Evolutionary conservation across 2,888 invertebrate species (phyloP).

Genomic region (Branchellion lobata): DNA sequence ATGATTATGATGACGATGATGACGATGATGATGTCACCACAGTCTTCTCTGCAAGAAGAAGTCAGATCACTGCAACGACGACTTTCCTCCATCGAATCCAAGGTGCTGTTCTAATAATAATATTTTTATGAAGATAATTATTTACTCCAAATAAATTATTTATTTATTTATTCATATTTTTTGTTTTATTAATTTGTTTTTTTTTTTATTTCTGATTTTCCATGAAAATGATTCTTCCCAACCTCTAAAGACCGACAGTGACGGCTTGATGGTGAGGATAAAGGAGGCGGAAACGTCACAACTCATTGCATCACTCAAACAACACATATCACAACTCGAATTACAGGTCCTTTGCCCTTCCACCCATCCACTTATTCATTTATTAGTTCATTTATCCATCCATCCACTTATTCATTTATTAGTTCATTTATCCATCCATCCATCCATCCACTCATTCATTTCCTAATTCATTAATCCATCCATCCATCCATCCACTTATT

Average conservation of each 20-base stretch:
- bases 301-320: constrained; percentile 85
- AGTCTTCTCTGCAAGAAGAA: not conserved
- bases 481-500: not conserved
- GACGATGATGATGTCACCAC: not conserved
- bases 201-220: too few relatives aligned
- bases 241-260: constrained; percentile 71
- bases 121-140: too few relatives aligned
- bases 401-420: not conserved
- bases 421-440: not conserved
- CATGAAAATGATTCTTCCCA: too few relatives aligned
- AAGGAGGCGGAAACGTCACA: constrained; percentile 92
- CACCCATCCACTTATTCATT: not conserved
- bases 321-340: constrained; percentile 88
- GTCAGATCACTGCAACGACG: constrained; percentile 12
- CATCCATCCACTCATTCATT: too few relatives aligned
- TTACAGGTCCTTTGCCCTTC: constrained; percentile 58
- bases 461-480: too few relatives aligned
- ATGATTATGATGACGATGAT: too few relatives aligned
- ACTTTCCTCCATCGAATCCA: constrained; percentile 23
- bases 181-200: too few relatives aligned
- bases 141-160: too few relatives aligned
- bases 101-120: not conserved
- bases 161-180: too few relatives aligned
- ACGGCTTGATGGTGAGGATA: constrained; percentile 87
- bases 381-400: not conserved